Evolutionary conservation across 1,140 invertebrate genomes (phyloP).

Genomic region (Agrilus planipennis): DNA sequence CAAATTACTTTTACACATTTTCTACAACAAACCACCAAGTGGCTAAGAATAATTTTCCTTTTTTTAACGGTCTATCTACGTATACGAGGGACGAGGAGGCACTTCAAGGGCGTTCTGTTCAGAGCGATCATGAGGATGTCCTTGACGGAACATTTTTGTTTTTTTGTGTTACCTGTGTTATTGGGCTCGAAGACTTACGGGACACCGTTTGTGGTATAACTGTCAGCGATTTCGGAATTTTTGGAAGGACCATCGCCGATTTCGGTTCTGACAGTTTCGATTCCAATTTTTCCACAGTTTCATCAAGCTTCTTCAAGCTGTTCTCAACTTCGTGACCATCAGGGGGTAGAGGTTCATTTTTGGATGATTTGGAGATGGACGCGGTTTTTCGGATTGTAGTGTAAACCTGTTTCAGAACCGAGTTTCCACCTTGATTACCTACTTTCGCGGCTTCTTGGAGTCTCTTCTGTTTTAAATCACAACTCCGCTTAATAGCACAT

Average conservation of each 20-base stretch:
- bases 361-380: slow-evolving; percentile 8
- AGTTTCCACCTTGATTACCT: no score
- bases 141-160: no score
- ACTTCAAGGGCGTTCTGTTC: no score
- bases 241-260: slow-evolving; percentile 40
- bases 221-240: slow-evolving; percentile 63
- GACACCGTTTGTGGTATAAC: slow-evolving; percentile 55
- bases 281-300: slow-evolving; percentile 27
- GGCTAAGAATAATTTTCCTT: no score
- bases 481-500: slow-evolving; percentile 49
- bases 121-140: no score
- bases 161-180: no score
- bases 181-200: slow-evolving; percentile 24
- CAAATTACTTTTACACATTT: no score
- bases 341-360: slow-evolving; percentile 1
- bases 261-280: slow-evolving; percentile 13
- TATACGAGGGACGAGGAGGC: no score
- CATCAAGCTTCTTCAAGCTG: slow-evolving; percentile 26
- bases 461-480: slow-evolving; percentile 43
- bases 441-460: slow-evolving; percentile 18
- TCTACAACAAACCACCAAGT: no score
- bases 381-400: slow-evolving; percentile 23
- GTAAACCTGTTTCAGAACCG: no score
- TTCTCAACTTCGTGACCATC: slow-evolving; percentile 14
- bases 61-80: no score